Conservation (phyloP, 2,113 vertebrate genomes). For the Maccullochella peelii region DNA sequence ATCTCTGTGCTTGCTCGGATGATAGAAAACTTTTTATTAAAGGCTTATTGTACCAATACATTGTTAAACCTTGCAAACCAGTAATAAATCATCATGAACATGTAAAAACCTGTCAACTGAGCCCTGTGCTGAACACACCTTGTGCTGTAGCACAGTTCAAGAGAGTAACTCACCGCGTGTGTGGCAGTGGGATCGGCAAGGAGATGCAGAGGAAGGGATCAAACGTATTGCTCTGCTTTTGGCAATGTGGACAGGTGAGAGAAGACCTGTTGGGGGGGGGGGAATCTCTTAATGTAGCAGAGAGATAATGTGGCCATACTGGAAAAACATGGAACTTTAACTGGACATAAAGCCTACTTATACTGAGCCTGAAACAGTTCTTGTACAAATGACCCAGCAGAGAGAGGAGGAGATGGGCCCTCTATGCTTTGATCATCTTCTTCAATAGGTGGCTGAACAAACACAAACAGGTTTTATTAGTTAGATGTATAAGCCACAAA, state of each 20-base stretch:
- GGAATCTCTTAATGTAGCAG: conserved; percentile 9
- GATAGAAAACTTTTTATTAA: not conserved
- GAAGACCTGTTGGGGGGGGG: conserved; percentile 92
- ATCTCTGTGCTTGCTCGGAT: not conserved
- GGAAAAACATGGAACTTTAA: not conserved
- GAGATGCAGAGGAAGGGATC: conserved; percentile 99
- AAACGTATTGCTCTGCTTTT: conserved; percentile 99
- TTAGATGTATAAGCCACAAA: conserved; percentile 1
- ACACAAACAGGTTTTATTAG: conserved; percentile 41
- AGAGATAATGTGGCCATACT: not conserved
- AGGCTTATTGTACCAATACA: too few species aligned
- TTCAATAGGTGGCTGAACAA: conserved; percentile 89
- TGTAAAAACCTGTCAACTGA: conserved; percentile 14
- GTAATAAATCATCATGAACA: conserved; percentile 5
- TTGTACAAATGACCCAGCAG: conserved; percentile 95
- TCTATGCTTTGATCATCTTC: conserved; percentile 89
- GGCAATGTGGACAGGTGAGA: conserved; percentile 97
- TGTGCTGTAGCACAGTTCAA: not conserved
- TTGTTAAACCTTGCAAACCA: not conserved
- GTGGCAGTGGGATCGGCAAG: conserved; percentile 95
- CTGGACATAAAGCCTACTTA: conserved; percentile 82
- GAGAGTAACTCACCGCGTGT: conserved; percentile 89
- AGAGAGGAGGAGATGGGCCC: conserved; percentile 91
- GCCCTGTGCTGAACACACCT: not conserved
- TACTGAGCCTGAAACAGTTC: conserved; percentile 99